Percentiles rank a stretch among this genome's conserved stretches.
Conservation (phyloP, 2,797 vertebrate species). For the Crax fasciolata region DNA sequence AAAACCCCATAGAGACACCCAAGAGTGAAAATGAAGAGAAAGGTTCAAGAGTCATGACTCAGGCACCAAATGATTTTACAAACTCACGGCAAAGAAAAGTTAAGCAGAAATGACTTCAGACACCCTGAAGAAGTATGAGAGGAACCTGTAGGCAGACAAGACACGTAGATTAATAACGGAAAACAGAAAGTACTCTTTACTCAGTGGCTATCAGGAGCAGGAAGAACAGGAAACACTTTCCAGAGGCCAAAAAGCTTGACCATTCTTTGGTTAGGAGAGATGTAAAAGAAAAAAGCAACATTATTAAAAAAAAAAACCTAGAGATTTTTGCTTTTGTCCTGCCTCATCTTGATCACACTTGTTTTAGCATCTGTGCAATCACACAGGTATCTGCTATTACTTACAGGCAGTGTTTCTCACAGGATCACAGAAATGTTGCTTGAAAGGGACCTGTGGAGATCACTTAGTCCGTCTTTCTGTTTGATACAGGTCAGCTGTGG, state of each 20-base stretch:
- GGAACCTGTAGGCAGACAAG: background rate
- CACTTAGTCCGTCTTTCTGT: background rate
- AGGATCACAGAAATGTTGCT: background rate
- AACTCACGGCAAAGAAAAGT: background rate
- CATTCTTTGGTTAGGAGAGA: background rate
- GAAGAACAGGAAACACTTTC: background rate
- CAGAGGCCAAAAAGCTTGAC: background rate
- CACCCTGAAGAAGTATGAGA: background rate
- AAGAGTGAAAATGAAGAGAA: conserved; percentile 6
- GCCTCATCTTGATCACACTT: background rate
- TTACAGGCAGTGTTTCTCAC: background rate
- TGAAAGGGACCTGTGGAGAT: background rate
- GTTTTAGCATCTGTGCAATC: background rate
- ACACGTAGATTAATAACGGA: background rate
- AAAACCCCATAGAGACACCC: background rate
- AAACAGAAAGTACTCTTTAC: background rate
- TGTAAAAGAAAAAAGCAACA: background rate
- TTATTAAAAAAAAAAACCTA: background rate
- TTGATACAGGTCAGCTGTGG: background rate
- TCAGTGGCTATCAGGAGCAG: background rate
- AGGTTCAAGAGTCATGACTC: conserved; percentile 2
- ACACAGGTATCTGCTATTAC: background rate
- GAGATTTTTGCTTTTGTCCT: background rate
- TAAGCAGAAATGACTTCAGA: background rate
- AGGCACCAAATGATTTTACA: background rate